Base-by-base conservation (phyloP, 2,113 vertebrate species). In the Nibea coibor region DNA sequence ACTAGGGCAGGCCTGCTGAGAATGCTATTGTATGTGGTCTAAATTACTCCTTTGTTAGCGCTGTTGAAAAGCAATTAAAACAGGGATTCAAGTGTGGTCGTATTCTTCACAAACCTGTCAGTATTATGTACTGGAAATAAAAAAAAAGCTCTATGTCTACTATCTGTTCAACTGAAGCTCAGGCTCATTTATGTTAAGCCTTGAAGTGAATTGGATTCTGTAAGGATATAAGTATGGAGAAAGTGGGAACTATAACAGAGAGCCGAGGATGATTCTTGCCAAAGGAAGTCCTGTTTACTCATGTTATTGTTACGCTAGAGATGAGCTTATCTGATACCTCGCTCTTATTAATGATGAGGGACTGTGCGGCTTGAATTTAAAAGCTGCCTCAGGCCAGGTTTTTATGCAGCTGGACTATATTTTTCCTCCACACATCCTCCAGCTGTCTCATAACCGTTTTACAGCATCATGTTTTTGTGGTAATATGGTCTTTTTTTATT, bases 1-100 rank as follows among this genome's bases (percentile, higher is more conserved):
- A 95, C 82, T 95, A 80, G 94, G 95, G 83, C 94, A 94, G 89
- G 93, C 92, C 94, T 94, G 92, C 88, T 80, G 95, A 95, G 95
- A 93, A 91, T 85, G 88, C 69, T 81, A 84, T 92, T 92, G 90
- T 92, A 84, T 91, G 88, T 87, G 91, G 89, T 90, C 87, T 86
- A 94, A 94, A 93, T 92, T 31, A 91, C 81, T 92, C 86, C 90
- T 92, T 93, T 93, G 94, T 94, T 93, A 91, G 62, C 61, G 72
- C 82, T 63, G 86, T 67, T 90, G 91, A 90, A 94, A 95, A 94
- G 92, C 93, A 95, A 94, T 95, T 95, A 94, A 93, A 94, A 91
- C 75, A 85, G 82, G 81, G 88, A 91, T 77, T 87, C 80, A 20
- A 86, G 83, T 76, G 87, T 82, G 86, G 88, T 87, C 72, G 81